These are phyloP conservation scores for Ennomos fuscantarius DNA, from an alignment of 2,888 invertebrate genomes.

Conservation along the genomic window DNA sequence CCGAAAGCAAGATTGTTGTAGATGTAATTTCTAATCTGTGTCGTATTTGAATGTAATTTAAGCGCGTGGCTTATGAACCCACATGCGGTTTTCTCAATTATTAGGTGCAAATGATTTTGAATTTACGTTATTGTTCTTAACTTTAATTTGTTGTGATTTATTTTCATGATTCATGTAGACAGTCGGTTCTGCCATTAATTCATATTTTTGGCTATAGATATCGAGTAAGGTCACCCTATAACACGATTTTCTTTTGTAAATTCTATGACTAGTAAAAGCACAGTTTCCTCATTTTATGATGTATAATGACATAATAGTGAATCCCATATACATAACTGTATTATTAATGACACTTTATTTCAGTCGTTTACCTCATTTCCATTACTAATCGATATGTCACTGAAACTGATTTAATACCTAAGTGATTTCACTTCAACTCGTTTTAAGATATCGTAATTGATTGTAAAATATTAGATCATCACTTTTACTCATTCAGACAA, in stretches of 20 bases:
- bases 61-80: slow-evolving; percentile 2
- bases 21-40: slow-evolving; percentile 38
- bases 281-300: too few relatives aligned
- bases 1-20: slow-evolving; percentile 23
- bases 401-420: slow-evolving; percentile 9
- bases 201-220: too few relatives aligned
- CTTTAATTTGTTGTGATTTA: too few relatives aligned
- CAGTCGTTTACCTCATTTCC: slow-evolving; percentile 24
- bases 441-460: slow-evolving; percentile 21
- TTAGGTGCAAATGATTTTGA: too few relatives aligned
- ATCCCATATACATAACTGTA: slow-evolving; percentile 5
- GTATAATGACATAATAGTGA: background rate
- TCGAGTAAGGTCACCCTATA: too few relatives aligned
- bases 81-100: too few relatives aligned
- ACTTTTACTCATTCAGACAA: slow-evolving; percentile 34
- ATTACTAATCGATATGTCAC: slow-evolving; percentile 15
- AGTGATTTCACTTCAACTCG: slow-evolving; percentile 15
- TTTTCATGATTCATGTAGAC: too few relatives aligned
- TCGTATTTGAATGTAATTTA: slow-evolving; percentile 3
- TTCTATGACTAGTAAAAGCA: too few relatives aligned
- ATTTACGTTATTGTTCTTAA: too few relatives aligned
- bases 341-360: slow-evolving; percentile 18
- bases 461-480: slow-evolving; percentile 39
- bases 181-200: too few relatives aligned
- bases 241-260: too few relatives aligned